These are phyloP conservation scores for Argyrosomus japonicus DNA, from an alignment of 2,113 vertebrate species.

Conservation along the genomic window DNA sequence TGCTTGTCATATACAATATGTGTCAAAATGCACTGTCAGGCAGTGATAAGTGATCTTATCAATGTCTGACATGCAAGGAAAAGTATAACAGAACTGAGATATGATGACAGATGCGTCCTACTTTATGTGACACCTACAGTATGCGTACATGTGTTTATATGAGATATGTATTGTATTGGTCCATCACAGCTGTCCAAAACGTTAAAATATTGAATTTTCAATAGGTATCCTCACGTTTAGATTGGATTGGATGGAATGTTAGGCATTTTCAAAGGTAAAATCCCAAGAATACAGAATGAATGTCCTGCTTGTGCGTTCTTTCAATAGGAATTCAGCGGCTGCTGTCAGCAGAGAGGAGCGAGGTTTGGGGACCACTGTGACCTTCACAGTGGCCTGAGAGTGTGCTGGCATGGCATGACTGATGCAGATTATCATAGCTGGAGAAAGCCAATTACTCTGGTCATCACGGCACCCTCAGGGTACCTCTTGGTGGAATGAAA, in stretches of 20 bases:
- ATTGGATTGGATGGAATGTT: too few species aligned
- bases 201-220: too few species aligned
- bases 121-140: background rate
- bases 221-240: too few species aligned
- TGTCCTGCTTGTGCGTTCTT: conserved; percentile 2
- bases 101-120: background rate
- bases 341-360: conserved; percentile 39
- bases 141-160: background rate
- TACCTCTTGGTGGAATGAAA: conserved; percentile 74
- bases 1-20: background rate
- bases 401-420: conserved; percentile 76
- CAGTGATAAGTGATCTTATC: conserved; percentile 24
- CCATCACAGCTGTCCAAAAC: too few species aligned
- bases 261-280: conserved; percentile 9
- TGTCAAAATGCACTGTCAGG: conserved; percentile 3
- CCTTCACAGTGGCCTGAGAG: conserved; percentile 74
- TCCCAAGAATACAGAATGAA: conserved; percentile 9
- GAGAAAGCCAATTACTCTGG: conserved; percentile 82
- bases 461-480: conserved; percentile 73
- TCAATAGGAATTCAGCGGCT: conserved; percentile 35
- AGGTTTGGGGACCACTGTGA: conserved; percentile 63
- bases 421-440: conserved; percentile 81
- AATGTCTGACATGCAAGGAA: background rate
- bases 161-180: background rate
- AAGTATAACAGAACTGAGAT: conserved; percentile 18